Conservation (phyloP, 35 echinoderm and acorn worm genomes). For the Amphiura filiformis region DNA sequence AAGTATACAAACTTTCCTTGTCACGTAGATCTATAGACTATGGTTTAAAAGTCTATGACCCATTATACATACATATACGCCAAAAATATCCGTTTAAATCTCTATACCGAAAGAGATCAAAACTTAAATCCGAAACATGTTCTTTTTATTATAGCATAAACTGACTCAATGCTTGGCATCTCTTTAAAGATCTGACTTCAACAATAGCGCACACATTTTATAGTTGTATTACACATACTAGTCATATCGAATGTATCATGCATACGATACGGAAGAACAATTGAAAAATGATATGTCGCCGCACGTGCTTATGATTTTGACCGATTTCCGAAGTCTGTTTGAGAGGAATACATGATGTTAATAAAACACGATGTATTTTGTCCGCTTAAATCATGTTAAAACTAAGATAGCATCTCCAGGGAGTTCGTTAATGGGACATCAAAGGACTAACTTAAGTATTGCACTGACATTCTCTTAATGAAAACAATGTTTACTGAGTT, state of each 20-base stretch:
- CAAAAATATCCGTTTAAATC: no score
- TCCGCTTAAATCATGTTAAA: neutral
- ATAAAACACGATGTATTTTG: neutral
- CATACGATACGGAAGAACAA: neutral
- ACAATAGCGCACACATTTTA: no score
- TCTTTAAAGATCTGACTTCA: no score
- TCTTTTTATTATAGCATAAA: no score
- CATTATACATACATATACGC: no score
- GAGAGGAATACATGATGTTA: neutral
- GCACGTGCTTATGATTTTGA: neutral
- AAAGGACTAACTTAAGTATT: neutral
- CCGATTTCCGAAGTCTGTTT: neutral
- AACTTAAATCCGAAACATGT: no score
- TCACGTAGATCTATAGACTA: no score
- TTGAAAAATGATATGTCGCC: neutral
- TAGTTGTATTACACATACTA: no score
- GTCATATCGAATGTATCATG: neutral
- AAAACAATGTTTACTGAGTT: constrained; percentile 2
- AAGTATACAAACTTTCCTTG: no score
- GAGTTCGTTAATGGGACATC: neutral
- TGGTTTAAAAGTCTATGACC: no score
- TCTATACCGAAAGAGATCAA: no score
- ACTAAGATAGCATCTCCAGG: neutral
- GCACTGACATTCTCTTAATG: neutral
- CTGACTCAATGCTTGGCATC: no score